Conservation (phyloP, 2,113 vertebrate species). For the Ia io region DNA sequence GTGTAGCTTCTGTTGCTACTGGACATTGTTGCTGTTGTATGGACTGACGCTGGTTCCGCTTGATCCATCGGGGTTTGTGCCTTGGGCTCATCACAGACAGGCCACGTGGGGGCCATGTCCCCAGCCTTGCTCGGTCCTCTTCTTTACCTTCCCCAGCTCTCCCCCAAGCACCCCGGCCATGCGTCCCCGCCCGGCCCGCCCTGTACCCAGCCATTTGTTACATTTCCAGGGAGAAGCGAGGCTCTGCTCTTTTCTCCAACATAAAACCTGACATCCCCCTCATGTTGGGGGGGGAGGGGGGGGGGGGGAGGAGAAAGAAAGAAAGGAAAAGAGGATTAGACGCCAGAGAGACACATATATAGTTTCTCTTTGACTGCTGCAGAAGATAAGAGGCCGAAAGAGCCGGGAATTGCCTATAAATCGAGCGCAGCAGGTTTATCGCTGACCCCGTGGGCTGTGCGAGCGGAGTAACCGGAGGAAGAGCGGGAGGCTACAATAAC, state of each 20-base stretch:
- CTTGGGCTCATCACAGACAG: not conserved
- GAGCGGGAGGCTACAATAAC: constrained; percentile 86
- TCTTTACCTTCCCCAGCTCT: not conserved
- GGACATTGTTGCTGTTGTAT: not conserved
- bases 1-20: too few relatives aligned
- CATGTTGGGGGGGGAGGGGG: not conserved
- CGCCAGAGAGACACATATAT: constrained; percentile 80
- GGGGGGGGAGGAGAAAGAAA: not conserved
- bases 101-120: not conserved
- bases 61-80: not conserved
- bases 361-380: constrained; percentile 78
- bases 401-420: constrained; percentile 82
- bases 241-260: constrained; percentile 16
- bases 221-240: constrained; percentile 51
- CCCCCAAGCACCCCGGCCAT: too few relatives aligned
- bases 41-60: not conserved
- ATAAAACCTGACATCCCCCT: constrained; percentile 46
- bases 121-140: not conserved
- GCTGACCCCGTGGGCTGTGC: constrained; percentile 77
- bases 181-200: not conserved
- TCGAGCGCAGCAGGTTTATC: constrained; percentile 83
- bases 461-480: constrained; percentile 82
- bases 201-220: constrained; percentile 44
- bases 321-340: constrained; percentile 48
- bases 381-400: constrained; percentile 80